phyloP scores from a whole-genome alignment of 2,797 vertebrate species.

The Gymnocypris eckloni region DNA sequence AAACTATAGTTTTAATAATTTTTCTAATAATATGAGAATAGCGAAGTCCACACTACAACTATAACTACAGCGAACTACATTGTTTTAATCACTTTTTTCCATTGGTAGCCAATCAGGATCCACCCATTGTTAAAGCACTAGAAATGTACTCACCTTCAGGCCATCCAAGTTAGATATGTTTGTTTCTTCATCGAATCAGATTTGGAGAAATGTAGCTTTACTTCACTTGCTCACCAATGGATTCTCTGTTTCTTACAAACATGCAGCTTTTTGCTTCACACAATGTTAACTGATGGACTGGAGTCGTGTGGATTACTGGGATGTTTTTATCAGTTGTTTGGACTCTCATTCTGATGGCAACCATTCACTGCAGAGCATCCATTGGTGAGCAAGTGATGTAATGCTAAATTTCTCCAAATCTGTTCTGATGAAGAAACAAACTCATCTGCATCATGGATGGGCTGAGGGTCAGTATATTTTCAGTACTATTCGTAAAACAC shows the following conservation, averaged over 20 bases:
- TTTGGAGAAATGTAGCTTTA: neutral
- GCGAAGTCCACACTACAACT: neutral
- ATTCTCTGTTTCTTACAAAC: neutral
- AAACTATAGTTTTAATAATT: neutral
- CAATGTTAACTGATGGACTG: too few relatives aligned
- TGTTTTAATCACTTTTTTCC: neutral
- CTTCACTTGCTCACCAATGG: neutral
- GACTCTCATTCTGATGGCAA: too few relatives aligned
- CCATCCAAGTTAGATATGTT: neutral
- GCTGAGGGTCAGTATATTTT: neutral
- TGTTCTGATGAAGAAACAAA: neutral
- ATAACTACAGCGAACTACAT: neutral
- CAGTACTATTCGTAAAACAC: neutral
- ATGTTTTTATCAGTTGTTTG: too few relatives aligned
- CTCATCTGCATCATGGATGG: neutral
- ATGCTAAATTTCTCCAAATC: neutral
- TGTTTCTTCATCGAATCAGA: neutral
- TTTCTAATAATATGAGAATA: neutral
- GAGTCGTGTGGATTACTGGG: too few relatives aligned
- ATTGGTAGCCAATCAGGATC: neutral
- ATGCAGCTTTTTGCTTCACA: too few relatives aligned
- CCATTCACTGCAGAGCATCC: neutral
- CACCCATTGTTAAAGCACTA: neutral
- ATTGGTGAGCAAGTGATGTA: neutral
- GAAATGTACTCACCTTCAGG: neutral